Conservation (phyloP, 2,797 vertebrate genomes). For the Garrulus glandarius region DNA sequence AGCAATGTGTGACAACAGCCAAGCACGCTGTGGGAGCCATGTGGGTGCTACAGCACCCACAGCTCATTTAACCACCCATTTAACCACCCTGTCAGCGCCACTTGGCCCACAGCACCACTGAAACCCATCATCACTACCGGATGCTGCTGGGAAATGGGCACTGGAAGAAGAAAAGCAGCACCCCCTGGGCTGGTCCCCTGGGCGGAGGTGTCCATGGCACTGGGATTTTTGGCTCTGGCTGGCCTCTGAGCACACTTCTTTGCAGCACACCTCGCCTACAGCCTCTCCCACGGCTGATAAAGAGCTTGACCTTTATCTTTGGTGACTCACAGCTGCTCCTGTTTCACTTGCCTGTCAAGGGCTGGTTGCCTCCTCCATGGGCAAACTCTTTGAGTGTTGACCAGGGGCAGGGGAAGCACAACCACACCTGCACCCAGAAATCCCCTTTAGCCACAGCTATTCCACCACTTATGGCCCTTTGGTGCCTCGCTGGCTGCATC, state of each 20-base stretch:
- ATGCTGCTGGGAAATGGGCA: neutral
- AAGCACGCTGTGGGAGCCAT: neutral
- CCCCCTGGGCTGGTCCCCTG: neutral
- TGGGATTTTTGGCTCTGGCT: neutral
- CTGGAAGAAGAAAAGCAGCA: neutral
- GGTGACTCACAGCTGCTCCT: constrained; percentile 47
- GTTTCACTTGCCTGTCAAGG: neutral
- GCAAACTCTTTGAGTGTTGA: neutral
- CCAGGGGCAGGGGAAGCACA: neutral
- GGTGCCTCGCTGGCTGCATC: neutral
- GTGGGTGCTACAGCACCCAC: neutral
- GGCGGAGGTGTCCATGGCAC: neutral
- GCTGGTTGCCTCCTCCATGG: neutral
- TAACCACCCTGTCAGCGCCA: neutral
- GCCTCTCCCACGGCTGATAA: constrained; percentile 39
- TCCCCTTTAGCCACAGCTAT: neutral
- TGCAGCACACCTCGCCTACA: neutral
- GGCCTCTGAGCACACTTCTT: neutral
- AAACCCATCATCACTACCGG: neutral
- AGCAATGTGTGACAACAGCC: fast-evolving
- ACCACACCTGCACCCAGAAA: neutral
- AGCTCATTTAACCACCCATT: neutral
- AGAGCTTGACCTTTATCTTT: constrained; percentile 33
- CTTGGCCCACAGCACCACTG: neutral
- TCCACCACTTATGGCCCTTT: fast-evolving